phyloP scores from a whole-genome alignment of 2,113 vertebrate species.

The Meles meles region DNA sequence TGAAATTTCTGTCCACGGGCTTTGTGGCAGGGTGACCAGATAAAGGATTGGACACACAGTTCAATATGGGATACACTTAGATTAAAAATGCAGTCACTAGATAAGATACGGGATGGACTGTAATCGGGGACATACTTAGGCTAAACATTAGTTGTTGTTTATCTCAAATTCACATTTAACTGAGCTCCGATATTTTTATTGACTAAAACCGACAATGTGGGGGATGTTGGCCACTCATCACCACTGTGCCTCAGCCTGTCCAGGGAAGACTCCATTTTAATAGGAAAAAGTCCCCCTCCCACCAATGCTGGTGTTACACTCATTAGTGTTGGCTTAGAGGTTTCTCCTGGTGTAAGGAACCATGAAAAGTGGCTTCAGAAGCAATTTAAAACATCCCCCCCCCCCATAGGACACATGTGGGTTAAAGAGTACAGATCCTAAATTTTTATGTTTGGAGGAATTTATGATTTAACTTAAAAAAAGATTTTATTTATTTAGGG shows the following conservation, averaged over 20 bases:
- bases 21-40: not conserved
- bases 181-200: not conserved
- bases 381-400: not conserved
- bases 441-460: not conserved
- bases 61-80: not conserved
- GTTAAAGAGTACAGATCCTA: not conserved
- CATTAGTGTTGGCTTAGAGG: not conserved
- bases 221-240: rapidly evolving
- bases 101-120: not conserved
- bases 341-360: not conserved
- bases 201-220: rapidly evolving
- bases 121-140: not conserved
- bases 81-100: not conserved
- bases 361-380: not conserved
- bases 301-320: not conserved
- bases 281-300: not conserved
- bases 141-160: not conserved
- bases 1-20: not conserved
- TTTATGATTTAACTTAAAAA: not conserved
- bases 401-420: rapidly evolving
- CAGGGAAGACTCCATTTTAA: not conserved
- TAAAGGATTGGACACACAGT: not conserved
- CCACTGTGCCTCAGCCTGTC: not conserved
- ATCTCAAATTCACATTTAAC: not conserved
- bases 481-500: not conserved